Evolutionary conservation across 2,888 invertebrate species (phyloP).

Genomic region (Lasioglossum calceatum): DNA sequence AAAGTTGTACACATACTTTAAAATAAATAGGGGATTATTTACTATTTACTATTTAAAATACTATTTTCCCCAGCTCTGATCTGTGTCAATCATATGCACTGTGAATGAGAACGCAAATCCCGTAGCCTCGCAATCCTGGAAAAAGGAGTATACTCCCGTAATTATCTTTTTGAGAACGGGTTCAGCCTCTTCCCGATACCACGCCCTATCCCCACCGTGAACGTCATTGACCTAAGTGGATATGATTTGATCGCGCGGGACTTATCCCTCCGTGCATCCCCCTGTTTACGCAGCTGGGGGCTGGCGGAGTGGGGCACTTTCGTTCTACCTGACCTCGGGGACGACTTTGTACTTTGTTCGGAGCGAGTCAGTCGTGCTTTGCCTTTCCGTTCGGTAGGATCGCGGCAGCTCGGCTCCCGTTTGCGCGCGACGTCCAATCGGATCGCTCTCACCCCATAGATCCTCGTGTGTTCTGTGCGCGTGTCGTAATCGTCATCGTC

Average conservation of each 20-base stretch:
- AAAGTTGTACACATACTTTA: no score
- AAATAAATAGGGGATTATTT: no score
- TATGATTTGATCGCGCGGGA: slow-evolving; percentile 49
- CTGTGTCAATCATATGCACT: no score
- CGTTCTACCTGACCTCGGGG: slow-evolving; percentile 56
- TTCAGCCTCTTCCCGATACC: background rate
- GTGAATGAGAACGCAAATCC: no score
- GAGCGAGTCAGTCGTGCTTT: slow-evolving; percentile 56
- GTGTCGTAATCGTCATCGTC: background rate
- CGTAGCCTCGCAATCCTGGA: no score
- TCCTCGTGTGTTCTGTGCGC: background rate
- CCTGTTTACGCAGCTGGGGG: slow-evolving; percentile 46
- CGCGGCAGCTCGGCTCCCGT: slow-evolving; percentile 3
- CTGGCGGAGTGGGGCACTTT: slow-evolving; percentile 48
- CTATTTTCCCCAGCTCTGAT: no score
- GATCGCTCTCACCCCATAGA: background rate
- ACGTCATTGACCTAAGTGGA: slow-evolving; percentile 57
- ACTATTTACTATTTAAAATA: no score
- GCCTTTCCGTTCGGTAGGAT: slow-evolving; percentile 43
- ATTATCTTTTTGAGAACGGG: slow-evolving; percentile 21
- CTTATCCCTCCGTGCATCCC: slow-evolving; percentile 44
- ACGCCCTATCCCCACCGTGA: slow-evolving; percentile 6
- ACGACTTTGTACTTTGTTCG: slow-evolving; percentile 59
- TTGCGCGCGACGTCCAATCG: background rate
- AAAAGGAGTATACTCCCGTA: background rate